A percentile compares a stretch with the other conserved stretches of the same genome.
Conservation (phyloP, 2,888 invertebrate species). For the Orthosia gothica region DNA sequence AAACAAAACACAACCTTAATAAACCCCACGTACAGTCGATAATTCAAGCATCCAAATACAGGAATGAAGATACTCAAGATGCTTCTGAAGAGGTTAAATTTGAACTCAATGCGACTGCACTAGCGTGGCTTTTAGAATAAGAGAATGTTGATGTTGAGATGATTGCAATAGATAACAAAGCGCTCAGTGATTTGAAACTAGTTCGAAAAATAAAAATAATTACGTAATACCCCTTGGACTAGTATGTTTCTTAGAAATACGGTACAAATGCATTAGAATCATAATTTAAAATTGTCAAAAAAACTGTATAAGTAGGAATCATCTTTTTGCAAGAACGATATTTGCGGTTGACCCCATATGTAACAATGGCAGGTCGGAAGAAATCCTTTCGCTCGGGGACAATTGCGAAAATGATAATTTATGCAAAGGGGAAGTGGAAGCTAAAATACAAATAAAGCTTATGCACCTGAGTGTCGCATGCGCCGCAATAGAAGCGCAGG, state of each 20-base stretch:
- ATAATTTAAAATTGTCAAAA: background rate
- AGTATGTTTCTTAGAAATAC: conserved; percentile 59
- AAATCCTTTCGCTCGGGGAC: conserved; percentile 69
- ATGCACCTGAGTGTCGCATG: conserved; percentile 88
- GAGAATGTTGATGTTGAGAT: conserved; percentile 72
- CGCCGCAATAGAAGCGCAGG: conserved; percentile 72
- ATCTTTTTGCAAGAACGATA: background rate
- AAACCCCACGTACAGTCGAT: conserved; percentile 33
- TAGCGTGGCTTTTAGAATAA: conserved; percentile 75
- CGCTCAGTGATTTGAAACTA: conserved; percentile 88
- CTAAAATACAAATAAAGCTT: conserved; percentile 89
- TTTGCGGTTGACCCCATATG: conserved; percentile 19
- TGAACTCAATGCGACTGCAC: conserved; percentile 72
- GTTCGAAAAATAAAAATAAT: conserved; percentile 84
- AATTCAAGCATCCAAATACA: conserved; percentile 28
- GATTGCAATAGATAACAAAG: conserved; percentile 86
- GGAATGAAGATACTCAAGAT: conserved; percentile 72
- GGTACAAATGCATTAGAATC: background rate
- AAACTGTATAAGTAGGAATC: background rate
- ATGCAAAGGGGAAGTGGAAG: conserved; percentile 90
- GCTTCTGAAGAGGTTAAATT: conserved; percentile 72
- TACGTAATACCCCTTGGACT: conserved; percentile 61
- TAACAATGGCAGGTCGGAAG: conserved; percentile 48
- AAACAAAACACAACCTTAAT: conserved; percentile 70
- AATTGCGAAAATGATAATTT: conserved; percentile 87